Evolutionary conservation across 2,888 invertebrate species (phyloP), one percentile per base, ranked within the genome.

Genomic region (Agriopis marginaria): DNA sequence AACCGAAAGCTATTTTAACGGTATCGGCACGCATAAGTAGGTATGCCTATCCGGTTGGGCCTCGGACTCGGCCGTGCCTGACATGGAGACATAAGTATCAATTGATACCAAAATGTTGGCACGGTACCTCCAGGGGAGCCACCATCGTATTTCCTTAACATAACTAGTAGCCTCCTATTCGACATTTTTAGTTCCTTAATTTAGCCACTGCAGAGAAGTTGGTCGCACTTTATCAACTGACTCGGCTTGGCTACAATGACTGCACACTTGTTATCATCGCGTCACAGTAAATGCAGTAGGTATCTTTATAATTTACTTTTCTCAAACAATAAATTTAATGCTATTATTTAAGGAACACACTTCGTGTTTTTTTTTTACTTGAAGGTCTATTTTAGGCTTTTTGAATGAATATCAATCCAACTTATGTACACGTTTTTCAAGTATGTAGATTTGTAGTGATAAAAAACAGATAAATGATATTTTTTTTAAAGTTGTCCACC

Each of bases 1-100:
- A 61, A 61, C 12, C 51, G 42, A 61, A 23, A 51, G 49, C 10
- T 61, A 40, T n/a, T 51, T 51, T 61, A 61, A 61, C 61, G 61
- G 61, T 61, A 51, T 3, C 42, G 9, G 1, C 9, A 42, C 42
- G 40, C 17, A n/a, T 23, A 47, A 32, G 47, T 47, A 59, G 47
- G 60, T 49, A 60, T 32, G 39, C 3, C 45, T 49, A 49, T 60
- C 60, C 60, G 60, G 60, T 49, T 60, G 7, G 39, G 49, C 49
- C 49, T 23, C 17, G 17, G 17, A 23, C 17, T 49, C 53, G 53
- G 7, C 0, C 11, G 51, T 12, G 7, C 7, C 51, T 51, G 39
- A 8, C 54, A 54, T 54, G 2, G 8, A 39, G 8, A 54, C 39
- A 23, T 23, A 39, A 54, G 54, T 54, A 54, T 39, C 12, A 39